A percentile compares a stretch with the other conserved stretches of the same genome.
Conservation (phyloP, 1,140 invertebrate genomes). For the Euwallacea similis region DNA sequence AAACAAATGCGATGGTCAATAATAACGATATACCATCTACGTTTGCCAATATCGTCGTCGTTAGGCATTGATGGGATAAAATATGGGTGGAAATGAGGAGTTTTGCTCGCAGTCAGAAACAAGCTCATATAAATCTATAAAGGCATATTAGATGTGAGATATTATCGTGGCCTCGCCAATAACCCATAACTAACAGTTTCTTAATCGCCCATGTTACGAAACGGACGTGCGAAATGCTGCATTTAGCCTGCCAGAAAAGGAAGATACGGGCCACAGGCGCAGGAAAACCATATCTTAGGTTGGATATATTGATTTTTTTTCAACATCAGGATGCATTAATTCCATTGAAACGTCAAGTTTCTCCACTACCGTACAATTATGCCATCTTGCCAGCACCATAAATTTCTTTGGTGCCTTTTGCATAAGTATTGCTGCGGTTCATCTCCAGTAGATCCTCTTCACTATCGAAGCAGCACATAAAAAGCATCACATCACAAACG, state of each 20-base stretch:
- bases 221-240: conserved; percentile 2
- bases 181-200: too few relatives aligned
- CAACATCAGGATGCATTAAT: conserved; percentile 10
- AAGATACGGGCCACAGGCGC: background rate
- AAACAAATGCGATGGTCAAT: conserved; percentile 13
- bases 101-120: too few relatives aligned
- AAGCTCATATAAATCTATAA: too few relatives aligned
- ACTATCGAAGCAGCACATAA: too few relatives aligned
- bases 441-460: too few relatives aligned
- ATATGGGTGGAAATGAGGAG: too few relatives aligned
- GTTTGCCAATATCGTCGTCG: background rate
- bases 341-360: conserved; percentile 17
- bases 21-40: conserved; percentile 13
- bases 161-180: too few relatives aligned
- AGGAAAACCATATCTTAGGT: conserved; percentile 3
- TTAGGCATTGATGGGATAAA: too few relatives aligned
- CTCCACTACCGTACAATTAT: conserved; percentile 12
- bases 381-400: conserved; percentile 3
- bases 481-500: background rate
- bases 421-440: background rate
- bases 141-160: too few relatives aligned
- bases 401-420: conserved; percentile 5
- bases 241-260: conserved; percentile 10
- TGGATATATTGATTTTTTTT: conserved; percentile 15
- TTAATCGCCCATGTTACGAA: background rate